Percentiles rank a stretch among this genome's conserved stretches.
These are phyloP conservation scores for Phyllotreta striolata DNA, from an alignment of 2,888 invertebrate species.

Conservation along the genomic window DNA sequence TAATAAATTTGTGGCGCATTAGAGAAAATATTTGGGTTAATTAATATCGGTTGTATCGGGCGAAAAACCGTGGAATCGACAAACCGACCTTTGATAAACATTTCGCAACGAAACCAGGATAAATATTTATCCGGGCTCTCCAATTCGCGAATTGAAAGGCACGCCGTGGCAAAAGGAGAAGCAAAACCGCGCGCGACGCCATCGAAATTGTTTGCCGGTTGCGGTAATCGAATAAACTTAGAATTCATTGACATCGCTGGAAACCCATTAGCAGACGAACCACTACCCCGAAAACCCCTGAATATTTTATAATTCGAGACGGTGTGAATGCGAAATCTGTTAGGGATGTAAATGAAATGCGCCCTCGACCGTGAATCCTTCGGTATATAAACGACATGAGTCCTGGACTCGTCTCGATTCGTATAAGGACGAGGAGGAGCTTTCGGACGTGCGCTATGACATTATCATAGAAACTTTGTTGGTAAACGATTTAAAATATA, in stretches of 20 bases:
- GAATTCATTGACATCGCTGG: conserved; percentile 57
- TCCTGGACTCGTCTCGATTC: conserved; percentile 47
- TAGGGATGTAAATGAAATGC: conserved; percentile 60
- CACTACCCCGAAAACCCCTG: conserved; percentile 56
- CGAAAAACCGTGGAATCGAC: no score
- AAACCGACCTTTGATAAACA: conserved; percentile 5
- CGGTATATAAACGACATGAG: conserved; percentile 57
- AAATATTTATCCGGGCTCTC: conserved; percentile 24
- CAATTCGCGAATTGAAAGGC: conserved; percentile 6
- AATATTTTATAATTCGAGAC: conserved; percentile 57
- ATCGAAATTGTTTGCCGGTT: conserved; percentile 28
- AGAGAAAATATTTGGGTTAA: no score
- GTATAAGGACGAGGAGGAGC: conserved; percentile 3
- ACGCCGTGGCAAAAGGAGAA: conserved; percentile 4
- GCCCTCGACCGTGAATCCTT: conserved; percentile 57
- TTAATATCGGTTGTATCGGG: no score
- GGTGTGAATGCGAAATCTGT: conserved; percentile 59
- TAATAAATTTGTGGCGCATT: no score
- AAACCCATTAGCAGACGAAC: conserved; percentile 57
- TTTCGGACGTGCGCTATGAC: background rate
- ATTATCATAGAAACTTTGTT: conserved; percentile 1
- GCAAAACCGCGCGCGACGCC: conserved; percentile 12
- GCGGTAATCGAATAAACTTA: conserved; percentile 52
- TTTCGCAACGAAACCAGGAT: conserved; percentile 7
- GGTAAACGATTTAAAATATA: background rate